Percentiles rank a stretch among this genome's conserved stretches.
Evolutionary conservation across 2,797 vertebrate genomes (phyloP).

Genomic region (Borostomias antarcticus): DNA sequence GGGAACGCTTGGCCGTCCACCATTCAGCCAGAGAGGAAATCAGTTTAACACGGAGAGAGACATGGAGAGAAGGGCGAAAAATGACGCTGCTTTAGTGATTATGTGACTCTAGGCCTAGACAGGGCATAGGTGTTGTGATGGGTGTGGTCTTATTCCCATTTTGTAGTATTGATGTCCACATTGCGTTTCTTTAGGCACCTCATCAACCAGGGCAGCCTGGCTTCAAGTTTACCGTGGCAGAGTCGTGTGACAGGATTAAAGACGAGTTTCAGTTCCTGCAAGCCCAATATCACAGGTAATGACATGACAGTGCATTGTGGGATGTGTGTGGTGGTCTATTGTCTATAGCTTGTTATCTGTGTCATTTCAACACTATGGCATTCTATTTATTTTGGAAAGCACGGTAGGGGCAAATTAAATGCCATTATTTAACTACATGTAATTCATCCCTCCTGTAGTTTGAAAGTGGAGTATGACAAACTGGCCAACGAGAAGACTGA

Average conservation of each 20-base stretch:
- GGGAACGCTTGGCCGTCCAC: conserved; percentile 55
- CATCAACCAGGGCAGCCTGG: conserved; percentile 94
- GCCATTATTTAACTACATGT: neutral
- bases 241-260: conserved; percentile 95
- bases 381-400: neutral
- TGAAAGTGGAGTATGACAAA: conserved; percentile 97
- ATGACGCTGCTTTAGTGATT: neutral
- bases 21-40: conserved; percentile 33
- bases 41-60: conserved; percentile 16
- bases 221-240: conserved; percentile 96
- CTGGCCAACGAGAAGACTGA: conserved; percentile 96
- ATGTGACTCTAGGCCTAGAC: neutral
- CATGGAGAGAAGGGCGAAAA: neutral
- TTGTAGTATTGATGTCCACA: conserved; percentile 34
- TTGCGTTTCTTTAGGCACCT: conserved; percentile 81
- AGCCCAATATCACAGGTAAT: conserved; percentile 96
- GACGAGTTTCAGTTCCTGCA: conserved; percentile 97
- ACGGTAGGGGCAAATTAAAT: too few species aligned
- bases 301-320: neutral
- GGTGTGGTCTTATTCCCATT: conserved; percentile 36
- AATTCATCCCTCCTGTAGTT: conserved; percentile 68
- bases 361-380: too few species aligned
- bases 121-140: neutral
- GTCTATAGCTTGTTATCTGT: too few species aligned
- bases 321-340: neutral